These are phyloP conservation scores for Chionomys nivalis DNA, from an alignment of 2,113 vertebrate species.

Conservation along the genomic window DNA sequence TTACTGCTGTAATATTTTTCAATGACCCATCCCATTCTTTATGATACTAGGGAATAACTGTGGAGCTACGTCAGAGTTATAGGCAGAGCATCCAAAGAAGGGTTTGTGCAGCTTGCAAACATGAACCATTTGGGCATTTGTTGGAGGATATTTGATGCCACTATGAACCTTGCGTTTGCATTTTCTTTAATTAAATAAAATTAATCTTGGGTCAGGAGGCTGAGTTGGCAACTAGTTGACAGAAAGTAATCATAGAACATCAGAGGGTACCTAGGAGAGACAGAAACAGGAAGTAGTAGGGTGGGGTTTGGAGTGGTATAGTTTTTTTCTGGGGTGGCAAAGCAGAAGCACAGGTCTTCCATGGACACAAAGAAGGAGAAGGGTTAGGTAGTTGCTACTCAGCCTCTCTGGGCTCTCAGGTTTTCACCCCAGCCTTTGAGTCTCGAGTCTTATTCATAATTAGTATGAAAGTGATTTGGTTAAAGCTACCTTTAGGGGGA, in stretches of 20 bases:
- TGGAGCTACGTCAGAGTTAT: neutral
- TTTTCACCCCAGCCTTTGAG: neutral
- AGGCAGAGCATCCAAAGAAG: neutral
- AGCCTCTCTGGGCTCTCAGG: neutral
- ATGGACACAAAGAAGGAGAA: neutral
- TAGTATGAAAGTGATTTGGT: neutral
- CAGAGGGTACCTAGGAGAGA: neutral
- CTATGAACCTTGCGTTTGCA: neutral
- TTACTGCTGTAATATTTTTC: constrained; percentile 67
- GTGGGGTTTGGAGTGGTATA: neutral
- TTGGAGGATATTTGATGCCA: neutral
- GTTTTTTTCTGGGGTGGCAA: neutral
- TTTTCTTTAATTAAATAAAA: neutral
- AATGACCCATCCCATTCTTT: constrained; percentile 55
- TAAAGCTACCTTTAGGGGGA: neutral
- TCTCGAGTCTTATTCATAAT: neutral
- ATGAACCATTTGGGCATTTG: neutral
- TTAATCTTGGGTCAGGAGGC: neutral
- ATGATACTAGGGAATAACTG: constrained; percentile 15
- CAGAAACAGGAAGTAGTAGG: neutral
- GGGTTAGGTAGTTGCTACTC: neutral
- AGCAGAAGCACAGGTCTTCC: neutral
- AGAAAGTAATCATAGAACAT: neutral
- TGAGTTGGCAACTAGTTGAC: neutral
- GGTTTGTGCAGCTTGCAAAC: neutral